Evolutionary conservation across 2,888 invertebrate species (phyloP), one percentile per base, ranked within the genome.

Genomic region (Caenorhabditis japonica): DNA sequence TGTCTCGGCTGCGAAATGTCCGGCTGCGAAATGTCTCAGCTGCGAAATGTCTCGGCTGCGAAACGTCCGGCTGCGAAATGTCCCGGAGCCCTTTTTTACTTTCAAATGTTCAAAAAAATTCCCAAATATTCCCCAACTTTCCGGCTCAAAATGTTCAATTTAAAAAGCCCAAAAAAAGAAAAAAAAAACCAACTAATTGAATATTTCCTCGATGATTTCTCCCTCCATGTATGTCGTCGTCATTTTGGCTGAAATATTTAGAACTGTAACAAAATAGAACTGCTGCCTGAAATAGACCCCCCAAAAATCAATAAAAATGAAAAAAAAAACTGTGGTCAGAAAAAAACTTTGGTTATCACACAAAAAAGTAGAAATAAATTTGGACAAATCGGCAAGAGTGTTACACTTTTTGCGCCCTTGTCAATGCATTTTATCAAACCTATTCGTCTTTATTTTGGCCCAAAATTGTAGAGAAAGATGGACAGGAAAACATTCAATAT

Each of bases 351-450:
- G 25, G 19, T 51, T 38, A n/a, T 25, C 34, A 52, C 15, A 17
- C 8, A 19, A 39, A 12, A 23, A 41, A 41, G 4, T n/a, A 19
- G 7, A 5, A 23, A 19, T 13, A 4, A 23, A 13, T 17, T 4
- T 13, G 23, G 23, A 23, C 8, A 19, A 5, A 12, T 8, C 4
- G 23, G 51, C 49, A 34, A 53, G 53, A 53, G 41, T 56, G 55
- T 64, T 64, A 64, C 64, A 64, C 64, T 34, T 21, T 55, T 25
- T 25, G 8, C 41, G 15, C 44, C 23, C 53, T 51, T 66, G 56
- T 66, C 56, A 55, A 17, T 49, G 43, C 30, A 38, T 64, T 49
- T 56, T 46, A 49, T 56, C 64, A 64, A 53, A 38, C 17, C 53
- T 39, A 62, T 62, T 62, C 56, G 56, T 64, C 64, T 62, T 64